A percentile compares a stretch with the other conserved stretches of the same genome.
Evolutionary conservation across 2,113 vertebrate genomes (phyloP).

Genomic region (Fukomys damarensis): DNA sequence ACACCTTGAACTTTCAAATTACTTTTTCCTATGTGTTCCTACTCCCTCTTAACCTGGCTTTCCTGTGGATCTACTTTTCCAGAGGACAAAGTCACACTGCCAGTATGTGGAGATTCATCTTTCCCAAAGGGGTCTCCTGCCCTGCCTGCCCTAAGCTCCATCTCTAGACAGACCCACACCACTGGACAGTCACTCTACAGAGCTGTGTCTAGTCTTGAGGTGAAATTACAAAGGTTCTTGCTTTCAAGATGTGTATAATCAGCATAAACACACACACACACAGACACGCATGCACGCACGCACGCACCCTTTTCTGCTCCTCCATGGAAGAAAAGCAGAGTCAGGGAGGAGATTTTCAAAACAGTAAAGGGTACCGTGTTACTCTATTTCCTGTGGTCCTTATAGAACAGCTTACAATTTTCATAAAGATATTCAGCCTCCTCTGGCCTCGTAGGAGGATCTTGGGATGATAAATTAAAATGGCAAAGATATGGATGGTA

Average conservation of each 20-base stretch:
- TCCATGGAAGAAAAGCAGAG: background rate
- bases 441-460: background rate
- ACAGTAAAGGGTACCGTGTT: background rate
- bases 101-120: background rate
- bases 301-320: background rate
- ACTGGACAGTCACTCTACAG: background rate
- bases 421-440: background rate
- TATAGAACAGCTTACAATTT: background rate
- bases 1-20: background rate
- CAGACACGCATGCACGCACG: no score
- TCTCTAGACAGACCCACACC: rapidly evolving
- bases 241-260: background rate
- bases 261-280: background rate
- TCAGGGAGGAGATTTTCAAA: background rate
- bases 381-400: background rate
- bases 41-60: background rate
- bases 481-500: background rate
- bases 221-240: background rate
- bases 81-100: background rate
- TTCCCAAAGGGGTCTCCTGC: background rate
- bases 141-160: no score
- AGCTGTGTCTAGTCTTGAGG: background rate
- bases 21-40: background rate
- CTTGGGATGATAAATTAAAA: background rate
- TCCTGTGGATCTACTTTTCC: background rate